Conservation (phyloP, 1,140 invertebrate genomes). For the Papilio xuthus region DNA sequence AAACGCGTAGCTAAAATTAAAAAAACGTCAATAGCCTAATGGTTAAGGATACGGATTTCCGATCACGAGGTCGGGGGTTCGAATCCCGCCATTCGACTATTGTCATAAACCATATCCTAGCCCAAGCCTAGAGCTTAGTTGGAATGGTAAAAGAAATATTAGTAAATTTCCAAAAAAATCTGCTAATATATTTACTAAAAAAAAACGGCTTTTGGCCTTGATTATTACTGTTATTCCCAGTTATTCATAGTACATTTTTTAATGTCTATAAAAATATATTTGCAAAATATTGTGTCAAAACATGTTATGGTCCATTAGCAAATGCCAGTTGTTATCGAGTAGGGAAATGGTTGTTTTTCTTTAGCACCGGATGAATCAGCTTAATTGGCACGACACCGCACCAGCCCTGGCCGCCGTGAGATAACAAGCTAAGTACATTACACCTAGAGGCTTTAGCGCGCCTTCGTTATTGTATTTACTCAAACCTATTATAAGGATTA, state of each 20-base stretch:
- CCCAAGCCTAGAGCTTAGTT: no score
- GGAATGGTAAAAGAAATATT: no score
- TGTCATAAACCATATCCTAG: no score
- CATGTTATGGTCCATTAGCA: constrained; percentile 13
- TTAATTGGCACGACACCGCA: constrained; percentile 57
- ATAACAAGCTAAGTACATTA: constrained; percentile 38
- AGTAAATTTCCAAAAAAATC: no score
- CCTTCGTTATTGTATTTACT: constrained; percentile 31
- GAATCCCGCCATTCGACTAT: no score
- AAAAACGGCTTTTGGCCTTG: no score
- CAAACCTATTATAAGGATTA: constrained; percentile 19
- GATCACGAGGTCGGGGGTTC: no score
- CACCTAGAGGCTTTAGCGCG: constrained; percentile 22
- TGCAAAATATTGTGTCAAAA: background rate
- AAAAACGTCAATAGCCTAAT: no score
- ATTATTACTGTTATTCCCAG: background rate
- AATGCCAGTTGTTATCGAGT: constrained; percentile 31
- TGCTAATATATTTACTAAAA: no score
- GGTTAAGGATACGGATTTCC: no score
- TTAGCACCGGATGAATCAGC: constrained; percentile 41
- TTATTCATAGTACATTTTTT: background rate
- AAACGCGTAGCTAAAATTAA: no score
- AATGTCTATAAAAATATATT: background rate
- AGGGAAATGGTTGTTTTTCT: constrained; percentile 38
- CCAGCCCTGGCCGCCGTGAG: constrained; percentile 34